phyloP scores from a whole-genome alignment of 1,140 invertebrate genomes.

The Drosophila nannoptera region DNA sequence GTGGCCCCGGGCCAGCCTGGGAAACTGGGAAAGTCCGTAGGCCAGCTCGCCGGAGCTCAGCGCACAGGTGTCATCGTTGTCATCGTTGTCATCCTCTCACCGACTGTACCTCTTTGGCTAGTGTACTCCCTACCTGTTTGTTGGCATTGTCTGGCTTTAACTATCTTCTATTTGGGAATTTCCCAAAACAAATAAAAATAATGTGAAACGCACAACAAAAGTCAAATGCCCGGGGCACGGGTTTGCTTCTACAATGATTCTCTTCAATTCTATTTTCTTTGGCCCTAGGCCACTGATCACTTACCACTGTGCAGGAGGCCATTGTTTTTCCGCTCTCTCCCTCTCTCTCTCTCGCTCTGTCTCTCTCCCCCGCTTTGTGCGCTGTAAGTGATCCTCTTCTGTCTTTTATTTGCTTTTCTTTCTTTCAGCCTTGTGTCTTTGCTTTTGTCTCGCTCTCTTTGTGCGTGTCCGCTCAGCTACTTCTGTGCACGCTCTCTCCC shows the following conservation, averaged over 20 bases:
- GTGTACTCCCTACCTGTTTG: constrained; percentile 51
- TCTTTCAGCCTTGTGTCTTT: constrained; percentile 31
- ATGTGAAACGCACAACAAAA: constrained; percentile 74
- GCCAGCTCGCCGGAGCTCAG: constrained; percentile 33
- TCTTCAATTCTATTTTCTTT: constrained; percentile 8
- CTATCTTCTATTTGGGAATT: constrained; percentile 75
- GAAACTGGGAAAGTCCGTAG: constrained; percentile 71
- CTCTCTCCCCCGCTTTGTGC: constrained; percentile 11
- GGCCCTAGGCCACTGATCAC: constrained; percentile 43
- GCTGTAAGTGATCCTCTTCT: constrained; percentile 59
- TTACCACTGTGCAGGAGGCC: constrained; percentile 68
- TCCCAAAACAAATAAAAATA: constrained; percentile 77
- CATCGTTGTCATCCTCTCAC: constrained; percentile 40
- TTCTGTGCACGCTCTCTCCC: constrained; percentile 22
- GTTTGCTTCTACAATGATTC: constrained; percentile 34
- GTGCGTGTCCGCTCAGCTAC: constrained; percentile 61
- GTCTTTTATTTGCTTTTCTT: constrained; percentile 51
- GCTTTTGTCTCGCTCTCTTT: constrained; percentile 64
- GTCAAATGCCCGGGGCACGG: constrained; percentile 72
- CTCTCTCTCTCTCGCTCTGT: neutral
- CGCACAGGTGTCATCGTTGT: constrained; percentile 51
- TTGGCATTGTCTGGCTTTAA: constrained; percentile 69
- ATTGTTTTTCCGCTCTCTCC: constrained; percentile 45
- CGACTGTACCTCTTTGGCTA: constrained; percentile 53
- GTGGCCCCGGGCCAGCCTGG: constrained; percentile 56